Conservation (phyloP, 2,113 vertebrate species). For the Oenanthe oenanthe region DNA sequence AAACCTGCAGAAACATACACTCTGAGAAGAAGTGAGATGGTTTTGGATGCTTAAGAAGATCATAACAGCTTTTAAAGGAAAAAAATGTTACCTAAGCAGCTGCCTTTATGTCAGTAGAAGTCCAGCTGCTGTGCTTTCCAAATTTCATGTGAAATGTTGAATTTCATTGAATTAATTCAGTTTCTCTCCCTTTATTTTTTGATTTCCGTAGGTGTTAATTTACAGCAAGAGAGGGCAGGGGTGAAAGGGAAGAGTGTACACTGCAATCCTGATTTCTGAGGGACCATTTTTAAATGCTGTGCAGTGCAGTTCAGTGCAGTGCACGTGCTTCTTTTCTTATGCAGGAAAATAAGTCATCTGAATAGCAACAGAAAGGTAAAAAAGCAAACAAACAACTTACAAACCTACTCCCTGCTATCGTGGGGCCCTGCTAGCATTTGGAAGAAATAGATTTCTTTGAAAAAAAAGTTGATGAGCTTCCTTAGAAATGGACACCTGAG, state of each 20-base stretch:
- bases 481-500: neutral
- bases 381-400: neutral
- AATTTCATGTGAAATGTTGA: neutral
- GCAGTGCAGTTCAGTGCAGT: neutral
- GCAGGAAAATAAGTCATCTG: neutral
- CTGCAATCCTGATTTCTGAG: neutral
- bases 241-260: accelerated
- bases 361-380: neutral
- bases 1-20: neutral
- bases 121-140: neutral
- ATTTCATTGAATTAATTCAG: neutral
- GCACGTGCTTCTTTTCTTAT: neutral
- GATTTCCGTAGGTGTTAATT: neutral
- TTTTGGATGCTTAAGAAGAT: neutral
- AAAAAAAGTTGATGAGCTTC: neutral
- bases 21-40: neutral
- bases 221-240: neutral
- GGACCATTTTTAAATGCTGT: neutral
- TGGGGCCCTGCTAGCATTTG: neutral
- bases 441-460: neutral
- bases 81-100: neutral
- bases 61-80: neutral
- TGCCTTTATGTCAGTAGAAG: neutral
- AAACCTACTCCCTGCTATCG: neutral
- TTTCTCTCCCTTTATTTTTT: neutral